phyloP scores from a whole-genome alignment of 1,140 invertebrate species.

The Notospermus geniculatus region DNA sequence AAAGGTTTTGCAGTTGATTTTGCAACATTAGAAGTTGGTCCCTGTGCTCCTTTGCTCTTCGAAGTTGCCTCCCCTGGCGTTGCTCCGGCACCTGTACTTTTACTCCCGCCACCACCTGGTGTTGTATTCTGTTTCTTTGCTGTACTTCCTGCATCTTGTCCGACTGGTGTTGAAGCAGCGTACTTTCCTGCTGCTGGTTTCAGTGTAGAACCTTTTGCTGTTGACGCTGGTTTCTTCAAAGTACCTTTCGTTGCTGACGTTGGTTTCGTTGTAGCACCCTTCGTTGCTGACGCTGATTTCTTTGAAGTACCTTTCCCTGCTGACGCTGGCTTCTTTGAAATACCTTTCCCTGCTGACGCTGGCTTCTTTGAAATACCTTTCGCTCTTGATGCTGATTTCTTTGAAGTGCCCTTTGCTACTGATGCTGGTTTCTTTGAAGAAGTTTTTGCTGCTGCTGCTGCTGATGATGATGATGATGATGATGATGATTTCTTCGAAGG shows the following conservation, averaged over 20 bases:
- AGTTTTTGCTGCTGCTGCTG: no score
- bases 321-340: no score
- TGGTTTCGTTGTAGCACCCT: conserved; percentile 35
- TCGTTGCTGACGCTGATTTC: conserved; percentile 35
- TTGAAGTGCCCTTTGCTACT: no score
- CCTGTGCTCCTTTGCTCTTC: not conserved
- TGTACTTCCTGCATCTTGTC: conserved; percentile 37
- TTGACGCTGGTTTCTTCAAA: conserved; percentile 42
- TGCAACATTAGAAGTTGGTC: not conserved
- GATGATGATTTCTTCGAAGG: no score
- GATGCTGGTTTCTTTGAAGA: no score
- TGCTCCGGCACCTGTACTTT: conserved; percentile 4
- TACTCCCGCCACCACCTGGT: not conserved
- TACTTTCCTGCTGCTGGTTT: conserved; percentile 54
- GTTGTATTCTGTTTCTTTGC: conserved; percentile 22
- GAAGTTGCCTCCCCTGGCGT: not conserved
- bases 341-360: no score
- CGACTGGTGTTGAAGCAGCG: conserved; percentile 59
- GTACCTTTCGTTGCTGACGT: conserved; percentile 62
- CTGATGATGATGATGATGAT: no score
- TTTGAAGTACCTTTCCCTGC: conserved; percentile 27
- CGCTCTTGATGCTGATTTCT: no score
- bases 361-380: no score
- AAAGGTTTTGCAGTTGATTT: not conserved
- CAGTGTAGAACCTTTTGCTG: conserved; percentile 42